A percentile compares a stretch with the other conserved stretches of the same genome.
phyloP scores from a whole-genome alignment of 2,113 vertebrate species.

The Ochotona curzoniae region DNA sequence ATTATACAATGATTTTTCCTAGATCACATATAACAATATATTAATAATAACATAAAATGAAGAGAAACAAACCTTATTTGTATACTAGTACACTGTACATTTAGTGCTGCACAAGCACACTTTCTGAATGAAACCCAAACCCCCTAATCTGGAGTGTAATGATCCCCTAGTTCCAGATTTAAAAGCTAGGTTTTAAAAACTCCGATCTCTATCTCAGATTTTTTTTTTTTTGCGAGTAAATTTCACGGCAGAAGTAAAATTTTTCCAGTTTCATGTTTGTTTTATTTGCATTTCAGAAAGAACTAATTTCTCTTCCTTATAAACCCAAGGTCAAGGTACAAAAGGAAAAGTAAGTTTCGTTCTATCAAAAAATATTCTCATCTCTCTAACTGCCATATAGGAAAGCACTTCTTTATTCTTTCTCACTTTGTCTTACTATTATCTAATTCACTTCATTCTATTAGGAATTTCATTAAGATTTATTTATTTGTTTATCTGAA shows the following conservation, averaged over 20 bases:
- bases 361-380: not conserved
- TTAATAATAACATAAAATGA: not conserved
- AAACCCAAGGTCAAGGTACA: conserved; percentile 75
- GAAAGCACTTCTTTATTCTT: not conserved
- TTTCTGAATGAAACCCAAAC: not conserved
- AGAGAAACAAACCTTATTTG: not conserved
- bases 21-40: conserved; percentile 11
- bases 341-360: conserved; percentile 72
- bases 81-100: not conserved
- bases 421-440: not conserved
- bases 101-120: not conserved
- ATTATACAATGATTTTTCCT: not conserved
- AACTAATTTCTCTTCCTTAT: conserved; percentile 80
- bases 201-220: conserved; percentile 34
- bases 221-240: conserved; percentile 48
- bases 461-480: not conserved
- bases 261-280: conserved; percentile 12
- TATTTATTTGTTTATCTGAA: too few species aligned
- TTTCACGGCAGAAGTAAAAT: conserved; percentile 7
- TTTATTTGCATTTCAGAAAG: conserved; percentile 83
- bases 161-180: not conserved
- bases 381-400: not conserved
- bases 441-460: not conserved
- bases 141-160: not conserved
- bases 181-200: conserved; percentile 38